phyloP scores from a whole-genome alignment of 2,797 vertebrate genomes.

The Buceros bicornis region DNA sequence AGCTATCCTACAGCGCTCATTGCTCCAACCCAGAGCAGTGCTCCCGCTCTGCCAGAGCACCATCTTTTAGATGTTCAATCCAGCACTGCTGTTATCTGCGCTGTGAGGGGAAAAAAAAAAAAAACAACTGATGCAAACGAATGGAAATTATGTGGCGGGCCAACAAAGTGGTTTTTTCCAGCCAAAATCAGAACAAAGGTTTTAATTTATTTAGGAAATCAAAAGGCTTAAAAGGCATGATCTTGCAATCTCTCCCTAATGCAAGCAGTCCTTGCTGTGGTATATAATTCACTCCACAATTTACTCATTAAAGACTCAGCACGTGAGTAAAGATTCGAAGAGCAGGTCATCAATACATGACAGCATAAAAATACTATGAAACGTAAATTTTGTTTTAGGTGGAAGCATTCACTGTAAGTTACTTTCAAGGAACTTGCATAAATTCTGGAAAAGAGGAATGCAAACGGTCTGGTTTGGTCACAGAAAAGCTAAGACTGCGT shows the following conservation, averaged over 20 bases:
- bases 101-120: neutral
- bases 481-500: neutral
- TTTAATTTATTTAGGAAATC: conserved; percentile 51
- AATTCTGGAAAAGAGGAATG: neutral
- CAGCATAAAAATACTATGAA: conserved; percentile 10
- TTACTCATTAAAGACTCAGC: neutral
- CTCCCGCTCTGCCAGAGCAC: neutral
- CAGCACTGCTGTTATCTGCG: conserved; percentile 55
- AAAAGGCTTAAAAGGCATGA: neutral
- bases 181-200: conserved; percentile 59
- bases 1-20: neutral
- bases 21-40: neutral
- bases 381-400: conserved; percentile 24
- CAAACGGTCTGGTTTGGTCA: neutral
- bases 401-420: conserved; percentile 19
- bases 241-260: neutral
- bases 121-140: neutral
- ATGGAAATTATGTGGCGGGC: conserved; percentile 61
- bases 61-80: conserved; percentile 36
- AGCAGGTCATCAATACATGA: neutral
- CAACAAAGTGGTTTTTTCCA: conserved; percentile 56
- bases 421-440: conserved; percentile 12
- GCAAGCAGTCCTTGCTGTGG: neutral
- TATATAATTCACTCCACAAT: neutral
- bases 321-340: neutral